Evolutionary conservation across 2,113 vertebrate species (phyloP).

Genomic region (Phalacrocorax brasilianus): DNA sequence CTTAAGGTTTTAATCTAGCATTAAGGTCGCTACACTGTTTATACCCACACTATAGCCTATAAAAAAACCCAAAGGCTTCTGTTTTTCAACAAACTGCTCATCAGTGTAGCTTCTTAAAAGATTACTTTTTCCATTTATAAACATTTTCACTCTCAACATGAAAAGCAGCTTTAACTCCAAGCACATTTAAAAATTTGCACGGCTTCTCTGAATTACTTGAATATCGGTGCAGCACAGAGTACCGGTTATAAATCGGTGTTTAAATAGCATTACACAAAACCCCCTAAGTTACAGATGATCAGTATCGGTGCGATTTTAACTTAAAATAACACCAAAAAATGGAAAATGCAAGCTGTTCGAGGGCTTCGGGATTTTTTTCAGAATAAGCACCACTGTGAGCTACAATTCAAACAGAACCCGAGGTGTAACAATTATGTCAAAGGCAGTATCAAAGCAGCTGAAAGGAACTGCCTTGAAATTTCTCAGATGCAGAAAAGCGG

Average conservation of each 20-base stretch:
- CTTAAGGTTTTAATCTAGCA: not conserved
- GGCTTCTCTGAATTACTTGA: not conserved
- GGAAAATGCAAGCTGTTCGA: not conserved
- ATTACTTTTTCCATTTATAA: not conserved
- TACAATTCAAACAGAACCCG: not conserved
- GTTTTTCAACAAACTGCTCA: not conserved
- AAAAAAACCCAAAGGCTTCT: not conserved
- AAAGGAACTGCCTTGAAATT: not conserved
- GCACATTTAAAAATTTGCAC: not conserved
- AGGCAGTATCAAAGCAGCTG: not conserved
- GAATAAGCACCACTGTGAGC: not conserved
- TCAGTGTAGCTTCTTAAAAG: not conserved
- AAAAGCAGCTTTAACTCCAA: not conserved
- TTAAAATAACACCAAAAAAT: not conserved
- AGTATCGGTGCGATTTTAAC: not conserved
- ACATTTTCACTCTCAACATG: not conserved
- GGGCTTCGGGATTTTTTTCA: not conserved
- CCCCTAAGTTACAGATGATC: not conserved
- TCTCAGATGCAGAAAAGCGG: not conserved
- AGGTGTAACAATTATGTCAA: not conserved
- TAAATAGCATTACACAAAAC: not conserved
- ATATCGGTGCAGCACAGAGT: not conserved
- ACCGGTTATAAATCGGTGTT: not conserved
- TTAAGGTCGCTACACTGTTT: not conserved
- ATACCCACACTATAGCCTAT: not conserved